Evolutionary conservation across 2,888 invertebrate genomes (phyloP), one percentile per base, ranked within the genome.

Genomic region (Elysia crispata): DNA sequence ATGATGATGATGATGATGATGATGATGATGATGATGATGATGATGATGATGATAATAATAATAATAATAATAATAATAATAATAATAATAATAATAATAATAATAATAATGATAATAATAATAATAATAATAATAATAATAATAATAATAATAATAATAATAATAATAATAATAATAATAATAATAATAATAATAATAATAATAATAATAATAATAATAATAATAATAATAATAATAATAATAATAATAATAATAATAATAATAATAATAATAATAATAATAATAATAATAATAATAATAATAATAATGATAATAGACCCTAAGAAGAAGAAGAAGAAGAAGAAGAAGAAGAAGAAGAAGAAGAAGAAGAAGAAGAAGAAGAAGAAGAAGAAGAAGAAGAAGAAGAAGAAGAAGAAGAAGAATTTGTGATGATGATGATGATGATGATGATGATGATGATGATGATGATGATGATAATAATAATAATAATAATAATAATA

Each of bases 231-330:
- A 54, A 13, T 74, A 0, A n/a, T 54, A 74, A n/a, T 23, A 74
- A n/a, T 74, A 74, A n/a, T 50, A 74, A 3, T 74, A 74, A 18
- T 74, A 74, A 1, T 50, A 50, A 1, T 57, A 74, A n/a, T 73
- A 73, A 13, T 73, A 73, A n/a, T 73, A 73, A 13, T 54, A 73
- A 20, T 73, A 73, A n/a, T 50, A 50, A n/a, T 73, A 11, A 13
- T 73, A 73, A n/a, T 11, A 73, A 1, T 49, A 73, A 13, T 50
- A 50, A n/a, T 73, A n/a, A n/a, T n/a, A n/a, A n/a, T n/a, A n/a
- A n/a, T n/a, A n/a, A n/a, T n/a, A n/a, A n/a, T n/a, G 54, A 54
- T 13, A 54, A 18, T 18, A 18, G 18, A 70, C 18, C n/a, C 18
- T 15, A 18, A 25, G 23, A 5, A 5, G 49, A 1, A 25, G 50